Percentiles rank a stretch among this genome's conserved stretches.
Evolutionary conservation across 2,888 invertebrate genomes (phyloP).

Genomic region (Polydrusus cervinus): DNA sequence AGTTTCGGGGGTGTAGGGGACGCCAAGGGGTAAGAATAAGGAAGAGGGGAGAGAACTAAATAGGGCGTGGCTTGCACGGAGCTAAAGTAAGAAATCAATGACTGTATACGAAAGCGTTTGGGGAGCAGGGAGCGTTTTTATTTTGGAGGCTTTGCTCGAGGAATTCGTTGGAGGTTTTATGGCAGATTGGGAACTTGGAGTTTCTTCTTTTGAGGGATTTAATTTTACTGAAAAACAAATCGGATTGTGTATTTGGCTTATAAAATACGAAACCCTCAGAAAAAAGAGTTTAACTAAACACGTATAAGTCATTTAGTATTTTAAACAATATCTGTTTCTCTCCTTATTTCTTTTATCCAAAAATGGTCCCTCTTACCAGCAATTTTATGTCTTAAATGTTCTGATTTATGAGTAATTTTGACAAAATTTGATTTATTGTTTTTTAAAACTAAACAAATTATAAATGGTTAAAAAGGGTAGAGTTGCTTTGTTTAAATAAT

Average conservation of each 20-base stretch:
- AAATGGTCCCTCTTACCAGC: too few species aligned
- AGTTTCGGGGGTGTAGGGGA: conserved; percentile 2
- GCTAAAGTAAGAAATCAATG: conserved; percentile 56
- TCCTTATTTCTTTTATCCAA: too few species aligned
- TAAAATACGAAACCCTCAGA: too few species aligned
- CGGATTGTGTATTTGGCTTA: neutral
- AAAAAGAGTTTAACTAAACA: too few species aligned
- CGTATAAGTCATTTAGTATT: too few species aligned
- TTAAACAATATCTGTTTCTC: too few species aligned
- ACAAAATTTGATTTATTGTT: too few species aligned
- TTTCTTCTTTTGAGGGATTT: conserved; percentile 1
- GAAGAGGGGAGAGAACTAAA: conserved; percentile 56
- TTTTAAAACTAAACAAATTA: too few species aligned
- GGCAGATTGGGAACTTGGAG: conserved; percentile 20
- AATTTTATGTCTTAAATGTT: too few species aligned
- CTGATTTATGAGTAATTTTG: too few species aligned
- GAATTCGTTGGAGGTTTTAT: conserved; percentile 27
- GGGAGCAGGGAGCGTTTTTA: conserved; percentile 40
- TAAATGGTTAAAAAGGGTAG: too few species aligned
- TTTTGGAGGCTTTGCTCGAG: conserved; percentile 19
- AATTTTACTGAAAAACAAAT: neutral
- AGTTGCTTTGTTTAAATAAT: too few species aligned
- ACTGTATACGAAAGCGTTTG: conserved; percentile 35
- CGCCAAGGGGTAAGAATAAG: conserved; percentile 54
- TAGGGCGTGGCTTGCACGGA: conserved; percentile 54